Conservation (phyloP, 2,888 invertebrate species). For the Scaeva pyrastri region DNA sequence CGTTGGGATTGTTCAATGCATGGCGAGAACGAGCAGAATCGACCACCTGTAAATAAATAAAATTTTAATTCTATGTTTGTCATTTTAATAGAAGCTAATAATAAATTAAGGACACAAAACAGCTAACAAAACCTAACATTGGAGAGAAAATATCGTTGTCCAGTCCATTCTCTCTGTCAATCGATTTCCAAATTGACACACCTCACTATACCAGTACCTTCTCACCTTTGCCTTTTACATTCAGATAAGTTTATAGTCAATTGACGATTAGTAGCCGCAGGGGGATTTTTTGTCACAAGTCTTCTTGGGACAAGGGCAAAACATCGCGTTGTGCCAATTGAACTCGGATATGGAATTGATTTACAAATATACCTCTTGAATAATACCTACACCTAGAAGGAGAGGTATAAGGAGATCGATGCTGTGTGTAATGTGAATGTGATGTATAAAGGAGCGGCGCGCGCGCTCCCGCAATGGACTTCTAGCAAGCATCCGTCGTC, state of each 20-base stretch:
- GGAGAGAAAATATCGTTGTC: constrained; percentile 43
- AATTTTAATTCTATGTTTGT: constrained; percentile 15
- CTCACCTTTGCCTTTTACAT: constrained; percentile 43
- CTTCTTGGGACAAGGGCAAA: constrained; percentile 69
- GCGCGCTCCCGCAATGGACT: constrained; percentile 52
- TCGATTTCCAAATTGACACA: constrained; percentile 63
- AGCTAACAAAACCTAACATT: constrained; percentile 21
- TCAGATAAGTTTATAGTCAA: constrained; percentile 38
- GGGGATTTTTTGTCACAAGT: constrained; percentile 65
- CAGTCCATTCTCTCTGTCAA: constrained; percentile 60
- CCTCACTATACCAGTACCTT: constrained; percentile 47
- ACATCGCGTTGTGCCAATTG: constrained; percentile 70
- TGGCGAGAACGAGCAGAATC: constrained; percentile 98
- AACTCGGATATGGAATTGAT: constrained; percentile 76
- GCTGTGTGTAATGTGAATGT: constrained; percentile 9
- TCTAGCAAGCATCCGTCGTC: constrained; percentile 64
- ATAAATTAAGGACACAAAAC: constrained; percentile 53
- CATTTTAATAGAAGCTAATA: constrained; percentile 2
- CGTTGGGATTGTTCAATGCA: constrained; percentile 99
- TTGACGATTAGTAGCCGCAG: constrained; percentile 61
- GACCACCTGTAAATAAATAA: constrained; percentile 88
- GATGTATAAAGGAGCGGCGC: constrained; percentile 59
- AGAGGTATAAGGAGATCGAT: constrained; percentile 5
- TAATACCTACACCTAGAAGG: neutral
- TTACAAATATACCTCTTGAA: constrained; percentile 68